Base-by-base conservation (phyloP, 2,888 invertebrate genomes). In the Thereva nobilitata region DNA sequence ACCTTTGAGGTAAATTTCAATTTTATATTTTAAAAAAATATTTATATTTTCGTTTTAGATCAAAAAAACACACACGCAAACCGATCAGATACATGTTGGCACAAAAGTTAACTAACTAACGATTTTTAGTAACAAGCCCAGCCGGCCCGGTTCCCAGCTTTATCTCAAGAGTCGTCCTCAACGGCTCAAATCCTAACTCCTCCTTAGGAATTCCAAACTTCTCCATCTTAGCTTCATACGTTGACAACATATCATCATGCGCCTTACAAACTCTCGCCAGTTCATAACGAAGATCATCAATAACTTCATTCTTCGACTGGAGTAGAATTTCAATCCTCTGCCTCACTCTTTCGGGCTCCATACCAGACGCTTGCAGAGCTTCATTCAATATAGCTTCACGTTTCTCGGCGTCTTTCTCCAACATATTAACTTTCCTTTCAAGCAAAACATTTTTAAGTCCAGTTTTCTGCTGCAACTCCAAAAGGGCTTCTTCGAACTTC, bases 401-500 rank as follows among this genome's bases (percentile, higher is more conserved):
- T 80, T 89, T 86, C 76, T 91, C 90, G 10, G 88, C 81, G 41
- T 86, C 83, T 68, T 86, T 85, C 57, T 85, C 84, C 66, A 91
- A 76, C 10, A 86, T 85, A 50, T 84, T 81, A 35, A 92, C 82
- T 77, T 90, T 88, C 75, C 88, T 87, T 76, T 95, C 93, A 57
- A 96, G 79, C 4, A 95, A 80, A 0, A 92, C 87, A 71, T 91
- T 91, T 79, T 92, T 92, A 1, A 80, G 73, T 2, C 92, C 89
- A 0, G 91, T 89, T 77, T 91, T 92, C 78, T 93, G 92, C 77
- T 95, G 95, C 4, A 95, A 86, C 75, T 95, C 95, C 47, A 93
- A 82, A 55, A 96, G 88, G 0, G 93, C 92, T 69, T 89, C 86
- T 6, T 92, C 87, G 78, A 96, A 95, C 76, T 89, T 86, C 3